phyloP scores from a whole-genome alignment of 2,888 invertebrate species.

The Platycheirus rosarum region DNA sequence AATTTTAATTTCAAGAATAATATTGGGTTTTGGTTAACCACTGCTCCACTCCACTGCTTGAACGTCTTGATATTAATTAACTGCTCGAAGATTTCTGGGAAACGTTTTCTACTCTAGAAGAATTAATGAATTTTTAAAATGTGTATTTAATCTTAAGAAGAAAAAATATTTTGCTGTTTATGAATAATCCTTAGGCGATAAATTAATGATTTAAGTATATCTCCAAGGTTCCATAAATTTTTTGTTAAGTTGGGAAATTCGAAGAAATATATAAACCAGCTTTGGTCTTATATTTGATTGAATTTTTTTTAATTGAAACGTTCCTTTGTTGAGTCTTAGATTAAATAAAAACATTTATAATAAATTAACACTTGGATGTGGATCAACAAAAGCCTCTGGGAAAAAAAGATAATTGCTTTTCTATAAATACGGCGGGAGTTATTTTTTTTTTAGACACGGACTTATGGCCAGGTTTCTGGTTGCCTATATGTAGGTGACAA shows the following conservation, averaged over 20 bases:
- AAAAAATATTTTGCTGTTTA: not conserved
- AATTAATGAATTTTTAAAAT: conserved; percentile 18
- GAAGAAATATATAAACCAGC: not conserved
- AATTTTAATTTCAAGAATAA: conserved; percentile 62
- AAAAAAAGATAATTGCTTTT: no score
- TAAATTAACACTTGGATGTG: not conserved
- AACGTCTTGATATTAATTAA: conserved; percentile 56
- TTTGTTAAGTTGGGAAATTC: not conserved
- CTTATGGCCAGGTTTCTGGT: no score
- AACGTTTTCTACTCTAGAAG: not conserved
- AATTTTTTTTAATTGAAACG: not conserved
- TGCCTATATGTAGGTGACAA: no score
- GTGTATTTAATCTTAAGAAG: not conserved
- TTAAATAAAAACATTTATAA: not conserved
- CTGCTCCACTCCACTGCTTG: conserved; percentile 5
- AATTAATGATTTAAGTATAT: not conserved
- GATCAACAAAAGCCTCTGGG: not conserved
- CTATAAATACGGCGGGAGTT: no score
- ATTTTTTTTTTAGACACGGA: no score
- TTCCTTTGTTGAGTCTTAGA: not conserved
- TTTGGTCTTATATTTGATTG: not conserved
- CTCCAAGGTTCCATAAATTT: not conserved
- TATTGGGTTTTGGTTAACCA: conserved; percentile 62
- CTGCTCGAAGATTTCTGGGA: conserved; percentile 15
- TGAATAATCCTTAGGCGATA: not conserved